A percentile compares a stretch with the other conserved stretches of the same genome.
Evolutionary conservation across 2,888 invertebrate genomes (phyloP).

Genomic region (Pinctada fucata): DNA sequence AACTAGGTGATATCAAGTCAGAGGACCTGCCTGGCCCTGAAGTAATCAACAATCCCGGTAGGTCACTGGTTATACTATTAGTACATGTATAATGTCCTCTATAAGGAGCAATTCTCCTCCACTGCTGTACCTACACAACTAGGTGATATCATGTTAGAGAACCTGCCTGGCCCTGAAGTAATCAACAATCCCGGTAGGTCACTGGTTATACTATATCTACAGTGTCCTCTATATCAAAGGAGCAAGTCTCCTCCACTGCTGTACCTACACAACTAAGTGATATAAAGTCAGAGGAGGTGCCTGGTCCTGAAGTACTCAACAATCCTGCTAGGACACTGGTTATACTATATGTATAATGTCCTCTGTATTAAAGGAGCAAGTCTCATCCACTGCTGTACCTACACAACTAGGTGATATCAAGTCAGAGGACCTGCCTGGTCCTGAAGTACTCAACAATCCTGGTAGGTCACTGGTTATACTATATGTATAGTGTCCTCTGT

Average conservation of each 20-base stretch:
- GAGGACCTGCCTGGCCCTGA: constrained; percentile 91
- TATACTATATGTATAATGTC: not conserved
- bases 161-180: constrained; percentile 90
- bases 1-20: constrained; percentile 89
- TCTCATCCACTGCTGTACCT: constrained; percentile 80
- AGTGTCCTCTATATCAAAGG: constrained; percentile 79
- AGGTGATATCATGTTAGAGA: constrained; percentile 90
- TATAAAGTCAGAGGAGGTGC: constrained; percentile 90
- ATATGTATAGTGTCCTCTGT: constrained; percentile 31
- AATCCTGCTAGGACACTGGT: constrained; percentile 85
- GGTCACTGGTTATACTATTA: no score
- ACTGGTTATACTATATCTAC: no score
- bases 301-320: constrained; percentile 87
- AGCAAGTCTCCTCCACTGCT: constrained; percentile 83
- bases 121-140: constrained; percentile 80
- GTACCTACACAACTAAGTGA: constrained; percentile 85
- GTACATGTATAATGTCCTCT: not conserved
- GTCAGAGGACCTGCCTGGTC: constrained; percentile 90
- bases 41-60: constrained; percentile 86
- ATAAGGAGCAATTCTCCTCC: constrained; percentile 86
- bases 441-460: constrained; percentile 85
- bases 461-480: no score
- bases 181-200: constrained; percentile 85
- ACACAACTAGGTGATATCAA: constrained; percentile 88
- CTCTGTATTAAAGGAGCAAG: constrained; percentile 84